Evolutionary conservation across 2,113 vertebrate genomes (phyloP).

Genomic region (Megaceryle maxima): DNA sequence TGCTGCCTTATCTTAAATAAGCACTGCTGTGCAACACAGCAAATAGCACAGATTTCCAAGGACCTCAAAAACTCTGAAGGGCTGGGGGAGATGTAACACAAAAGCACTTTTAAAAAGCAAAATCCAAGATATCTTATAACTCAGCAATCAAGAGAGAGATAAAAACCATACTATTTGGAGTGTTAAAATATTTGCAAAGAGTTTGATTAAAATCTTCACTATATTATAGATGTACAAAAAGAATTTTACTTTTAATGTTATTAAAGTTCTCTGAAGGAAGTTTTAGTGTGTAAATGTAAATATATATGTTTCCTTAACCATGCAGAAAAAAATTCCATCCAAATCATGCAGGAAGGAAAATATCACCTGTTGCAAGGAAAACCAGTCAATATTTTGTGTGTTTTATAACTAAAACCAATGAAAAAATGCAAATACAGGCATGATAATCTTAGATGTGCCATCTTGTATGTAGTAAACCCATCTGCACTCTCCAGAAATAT

Average conservation of each 20-base stretch:
- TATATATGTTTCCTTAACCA: not conserved
- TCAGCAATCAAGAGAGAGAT: not conserved
- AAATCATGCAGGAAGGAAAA: not conserved
- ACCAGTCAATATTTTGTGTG: not conserved
- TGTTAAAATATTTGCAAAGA: not conserved
- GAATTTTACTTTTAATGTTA: not conserved
- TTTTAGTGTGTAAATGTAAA: not conserved
- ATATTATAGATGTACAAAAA: not conserved
- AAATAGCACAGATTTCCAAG: not conserved
- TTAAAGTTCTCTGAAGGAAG: not conserved
- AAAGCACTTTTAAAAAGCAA: not conserved
- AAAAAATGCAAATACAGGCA: not conserved
- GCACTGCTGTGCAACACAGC: not conserved
- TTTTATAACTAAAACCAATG: not conserved
- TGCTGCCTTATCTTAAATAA: not conserved
- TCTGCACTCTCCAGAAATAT: not conserved
- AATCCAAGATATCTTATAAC: not conserved
- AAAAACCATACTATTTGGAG: not conserved
- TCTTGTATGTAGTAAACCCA: not conserved
- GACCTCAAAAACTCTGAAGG: not conserved
- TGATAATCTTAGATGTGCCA: not conserved
- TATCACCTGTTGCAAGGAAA: not conserved
- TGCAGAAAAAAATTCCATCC: not conserved
- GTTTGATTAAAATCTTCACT: not conserved
- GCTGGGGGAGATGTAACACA: not conserved